Evolutionary conservation across 2,113 vertebrate genomes (phyloP).

Genomic region (Ochotona curzoniae): DNA sequence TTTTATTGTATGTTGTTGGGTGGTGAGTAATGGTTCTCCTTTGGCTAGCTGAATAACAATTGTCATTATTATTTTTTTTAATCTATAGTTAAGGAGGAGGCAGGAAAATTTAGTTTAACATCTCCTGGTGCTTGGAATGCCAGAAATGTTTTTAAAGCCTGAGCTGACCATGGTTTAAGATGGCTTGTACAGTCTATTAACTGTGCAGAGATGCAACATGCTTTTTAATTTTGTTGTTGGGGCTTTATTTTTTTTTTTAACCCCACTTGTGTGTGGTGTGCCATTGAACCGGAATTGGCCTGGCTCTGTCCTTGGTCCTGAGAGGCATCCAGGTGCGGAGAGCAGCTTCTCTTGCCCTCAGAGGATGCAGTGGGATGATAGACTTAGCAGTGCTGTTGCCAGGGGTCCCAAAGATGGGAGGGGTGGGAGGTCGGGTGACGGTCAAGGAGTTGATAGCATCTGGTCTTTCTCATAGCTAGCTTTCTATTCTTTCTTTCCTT

Average conservation of each 20-base stretch:
- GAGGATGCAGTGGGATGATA: background rate
- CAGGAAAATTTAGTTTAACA: conserved; percentile 57
- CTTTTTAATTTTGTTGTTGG: conserved; percentile 18
- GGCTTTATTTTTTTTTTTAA: background rate
- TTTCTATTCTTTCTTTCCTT: too few relatives aligned
- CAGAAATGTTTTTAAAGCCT: conserved; percentile 50
- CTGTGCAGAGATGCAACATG: background rate
- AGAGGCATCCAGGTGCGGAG: background rate
- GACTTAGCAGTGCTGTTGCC: background rate
- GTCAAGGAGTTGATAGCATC: background rate
- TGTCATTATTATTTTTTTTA: conserved; percentile 59
- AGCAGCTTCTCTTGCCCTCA: background rate
- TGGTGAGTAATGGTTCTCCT: conserved; percentile 48
- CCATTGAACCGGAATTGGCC: background rate
- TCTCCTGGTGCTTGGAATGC: background rate
- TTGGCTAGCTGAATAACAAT: conserved; percentile 40
- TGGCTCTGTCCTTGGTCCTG: background rate
- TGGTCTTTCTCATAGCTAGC: too few relatives aligned
- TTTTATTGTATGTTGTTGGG: conserved; percentile 63
- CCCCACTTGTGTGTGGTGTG: background rate
- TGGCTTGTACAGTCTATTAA: conserved; percentile 34
- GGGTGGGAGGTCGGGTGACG: fast-evolving
- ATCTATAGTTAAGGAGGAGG: conserved; percentile 48
- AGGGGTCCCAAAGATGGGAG: background rate
- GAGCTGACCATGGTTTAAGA: conserved; percentile 44